Evolutionary conservation across 2,113 vertebrate species (phyloP).

Genomic region (Aptenodytes forsteri): DNA sequence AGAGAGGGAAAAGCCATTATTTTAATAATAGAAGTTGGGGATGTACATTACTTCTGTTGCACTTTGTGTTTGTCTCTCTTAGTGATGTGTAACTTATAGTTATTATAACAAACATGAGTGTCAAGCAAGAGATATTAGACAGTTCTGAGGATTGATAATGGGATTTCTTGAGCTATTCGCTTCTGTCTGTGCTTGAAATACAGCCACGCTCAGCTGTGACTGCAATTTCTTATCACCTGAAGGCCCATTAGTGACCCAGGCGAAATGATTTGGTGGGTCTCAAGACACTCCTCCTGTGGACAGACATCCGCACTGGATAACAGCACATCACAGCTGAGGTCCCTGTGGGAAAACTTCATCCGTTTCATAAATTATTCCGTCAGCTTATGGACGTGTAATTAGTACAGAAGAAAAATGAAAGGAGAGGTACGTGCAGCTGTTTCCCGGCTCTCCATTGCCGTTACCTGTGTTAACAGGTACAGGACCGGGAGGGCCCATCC

Average conservation of each 20-base stretch:
- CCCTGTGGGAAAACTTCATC: background rate
- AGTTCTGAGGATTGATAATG: background rate
- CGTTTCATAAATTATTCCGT: accelerated
- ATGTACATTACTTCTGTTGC: background rate
- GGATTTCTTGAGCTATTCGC: background rate
- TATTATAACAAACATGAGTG: background rate
- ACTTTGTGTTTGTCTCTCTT: constrained; percentile 18
- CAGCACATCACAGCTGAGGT: background rate
- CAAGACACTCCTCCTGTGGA: background rate
- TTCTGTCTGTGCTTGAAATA: background rate
- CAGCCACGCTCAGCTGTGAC: background rate
- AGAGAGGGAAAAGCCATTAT: constrained; percentile 35
- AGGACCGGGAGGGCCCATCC: background rate
- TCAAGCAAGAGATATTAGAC: background rate
- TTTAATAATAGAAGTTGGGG: constrained; percentile 16
- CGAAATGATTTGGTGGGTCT: background rate
- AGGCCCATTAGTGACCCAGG: background rate
- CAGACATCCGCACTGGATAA: accelerated
- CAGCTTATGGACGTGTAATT: accelerated
- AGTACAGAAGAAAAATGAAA: accelerated
- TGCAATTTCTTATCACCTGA: background rate
- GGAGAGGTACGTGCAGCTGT: accelerated
- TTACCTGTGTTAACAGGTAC: background rate
- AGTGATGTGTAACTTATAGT: background rate
- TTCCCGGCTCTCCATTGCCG: background rate